Base-by-base conservation (phyloP, 2,888 invertebrate species). In the Teinopalpus imperialis region DNA sequence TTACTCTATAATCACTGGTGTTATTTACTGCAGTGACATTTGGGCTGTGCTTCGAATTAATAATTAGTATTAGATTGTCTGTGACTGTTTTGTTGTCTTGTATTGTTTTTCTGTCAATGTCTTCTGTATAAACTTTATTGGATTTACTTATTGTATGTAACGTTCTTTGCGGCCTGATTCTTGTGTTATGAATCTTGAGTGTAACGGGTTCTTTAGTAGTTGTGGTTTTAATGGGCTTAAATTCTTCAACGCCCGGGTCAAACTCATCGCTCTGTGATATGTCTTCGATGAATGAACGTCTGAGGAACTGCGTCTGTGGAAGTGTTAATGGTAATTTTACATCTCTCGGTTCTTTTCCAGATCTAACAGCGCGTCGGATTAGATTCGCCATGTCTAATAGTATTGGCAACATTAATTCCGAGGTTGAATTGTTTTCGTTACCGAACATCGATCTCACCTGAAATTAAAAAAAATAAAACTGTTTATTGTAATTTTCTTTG, bases 371-470 rank as follows among this genome's bases (percentile, higher is more conserved):
- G 32, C 76, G 87, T 43, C 90, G 82, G 37, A 92, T 89, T 46
- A 92, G 80, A 65, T 92, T 92, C 0, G 93, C 92, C 68, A 92
- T 90, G 67, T 93, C 93, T 56, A 90, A 82, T 47, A 92, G 88
- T 50, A 92, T 91, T 5, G 93, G 93, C 43, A 93, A 70, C 80
- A 92, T 87, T 16, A 92, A 73, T 41, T 91, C 90, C 51, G 90
- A 76, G 8, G 85, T 83, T 1, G 88, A 77, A 63, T 91, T 91
- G 49, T 81, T 79, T 57, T 85, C 83, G 59, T 89, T 86, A 51
- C 89, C 90, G 63, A 92, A 90, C 83, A 91, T 89, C 62, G 91
- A 88, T 65, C 89, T 89, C 55, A 91, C 90, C 90, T 92, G 78
- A 29, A 86, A 86, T 49, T 40, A 61, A 61, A 58, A 8, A 31